These are phyloP conservation scores for Spisula subtruncata DNA, from an alignment of 2,888 invertebrate genomes.

Conservation along the genomic window DNA sequence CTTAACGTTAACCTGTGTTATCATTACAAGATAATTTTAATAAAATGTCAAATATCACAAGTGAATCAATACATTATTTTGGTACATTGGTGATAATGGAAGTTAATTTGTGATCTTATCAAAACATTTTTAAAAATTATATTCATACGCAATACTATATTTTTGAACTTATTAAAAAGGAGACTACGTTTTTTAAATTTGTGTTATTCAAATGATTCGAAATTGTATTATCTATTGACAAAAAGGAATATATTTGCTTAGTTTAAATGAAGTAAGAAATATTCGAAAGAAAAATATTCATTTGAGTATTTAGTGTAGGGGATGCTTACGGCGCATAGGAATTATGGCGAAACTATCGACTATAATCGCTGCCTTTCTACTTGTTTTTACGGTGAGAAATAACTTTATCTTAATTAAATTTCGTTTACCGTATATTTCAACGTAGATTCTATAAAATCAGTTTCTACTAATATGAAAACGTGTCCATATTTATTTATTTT, in stretches of 20 bases:
- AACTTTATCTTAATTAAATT: neutral
- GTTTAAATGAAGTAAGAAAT: too few species aligned
- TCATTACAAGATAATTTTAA: constrained; percentile 7
- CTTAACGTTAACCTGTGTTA: neutral
- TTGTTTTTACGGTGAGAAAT: neutral
- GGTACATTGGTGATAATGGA: neutral
- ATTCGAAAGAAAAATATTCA: too few species aligned
- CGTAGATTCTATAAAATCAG: too few species aligned
- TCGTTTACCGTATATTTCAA: neutral
- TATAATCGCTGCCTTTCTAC: neutral
- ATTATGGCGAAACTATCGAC: too few species aligned
- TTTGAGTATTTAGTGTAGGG: too few species aligned
- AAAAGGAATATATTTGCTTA: neutral
- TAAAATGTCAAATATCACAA: neutral
- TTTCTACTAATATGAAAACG: too few species aligned
- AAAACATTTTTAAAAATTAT: neutral
- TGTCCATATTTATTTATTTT: too few species aligned
- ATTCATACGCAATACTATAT: neutral
- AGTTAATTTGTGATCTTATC: neutral
- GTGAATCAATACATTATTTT: neutral
- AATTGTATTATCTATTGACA: neutral
- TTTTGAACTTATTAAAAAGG: neutral
- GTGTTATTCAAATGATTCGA: neutral
- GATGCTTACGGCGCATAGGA: too few species aligned
- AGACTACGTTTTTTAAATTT: neutral